Percentiles rank a stretch among this genome's conserved stretches.
phyloP scores from a whole-genome alignment of 2,888 invertebrate species.

The Protodeltote pygarga region DNA sequence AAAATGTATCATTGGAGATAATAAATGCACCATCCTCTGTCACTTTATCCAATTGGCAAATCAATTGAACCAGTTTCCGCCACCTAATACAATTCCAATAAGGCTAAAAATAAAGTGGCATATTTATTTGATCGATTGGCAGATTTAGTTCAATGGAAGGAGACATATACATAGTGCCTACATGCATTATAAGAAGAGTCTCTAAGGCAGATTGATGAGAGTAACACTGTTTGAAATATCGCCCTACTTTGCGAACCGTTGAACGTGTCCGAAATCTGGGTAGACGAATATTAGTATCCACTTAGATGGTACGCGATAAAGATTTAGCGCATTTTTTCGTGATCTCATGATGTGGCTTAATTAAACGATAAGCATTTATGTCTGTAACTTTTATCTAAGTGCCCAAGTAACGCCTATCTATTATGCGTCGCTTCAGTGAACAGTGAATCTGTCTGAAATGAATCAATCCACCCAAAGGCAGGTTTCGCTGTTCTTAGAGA shows the following conservation, averaged over 20 bases:
- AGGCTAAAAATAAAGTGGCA: slow-evolving; percentile 18
- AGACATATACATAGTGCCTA: slow-evolving; percentile 35
- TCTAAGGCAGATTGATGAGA: slow-evolving; percentile 48
- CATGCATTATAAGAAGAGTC: slow-evolving; percentile 34
- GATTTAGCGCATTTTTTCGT: slow-evolving; percentile 17
- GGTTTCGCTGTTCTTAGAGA: slow-evolving; percentile 11
- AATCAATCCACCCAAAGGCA: slow-evolving; percentile 41
- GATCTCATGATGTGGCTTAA: slow-evolving; percentile 4
- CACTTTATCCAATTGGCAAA: slow-evolving; percentile 12
- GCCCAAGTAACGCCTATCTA: slow-evolving; percentile 13
- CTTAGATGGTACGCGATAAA: slow-evolving; percentile 22
- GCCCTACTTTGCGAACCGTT: slow-evolving; percentile 21
- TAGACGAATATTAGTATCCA: slow-evolving; percentile 21
- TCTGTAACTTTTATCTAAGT: slow-evolving; percentile 12
- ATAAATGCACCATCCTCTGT: slow-evolving; percentile 5
- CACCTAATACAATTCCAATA: slow-evolving; percentile 4
- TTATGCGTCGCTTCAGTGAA: slow-evolving; percentile 17
- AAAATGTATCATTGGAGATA: slow-evolving; percentile 7
- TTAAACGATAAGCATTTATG: slow-evolving; percentile 7
- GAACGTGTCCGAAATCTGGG: slow-evolving; percentile 25
- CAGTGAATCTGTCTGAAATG: slow-evolving; percentile 27
- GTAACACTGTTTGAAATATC: slow-evolving; percentile 34
- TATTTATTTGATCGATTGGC: slow-evolving; percentile 42
- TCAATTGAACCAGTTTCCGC: slow-evolving; percentile 23
- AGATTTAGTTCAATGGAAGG: slow-evolving; percentile 23